Base-by-base conservation (phyloP, 2,888 invertebrate species). In the Athalia circularis region DNA sequence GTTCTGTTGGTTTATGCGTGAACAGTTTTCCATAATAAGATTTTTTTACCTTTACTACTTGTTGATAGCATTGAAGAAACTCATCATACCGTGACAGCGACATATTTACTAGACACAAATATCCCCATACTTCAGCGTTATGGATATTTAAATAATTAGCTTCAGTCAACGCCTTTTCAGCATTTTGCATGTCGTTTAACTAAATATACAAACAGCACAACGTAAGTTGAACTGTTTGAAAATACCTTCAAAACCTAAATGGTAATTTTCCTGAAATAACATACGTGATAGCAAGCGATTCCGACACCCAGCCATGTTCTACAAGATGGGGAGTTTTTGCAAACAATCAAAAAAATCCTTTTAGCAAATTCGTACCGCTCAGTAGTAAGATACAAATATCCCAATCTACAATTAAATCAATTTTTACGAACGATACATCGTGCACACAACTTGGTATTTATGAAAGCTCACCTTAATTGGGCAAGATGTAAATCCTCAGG, bases 11-110 rank as follows among this genome's bases (percentile, higher is more conserved):
- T 54, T 7, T 11, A 54, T n/a, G n/a, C 9, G 4, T 7, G n/a
- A 54, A 15, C 8, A 7, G 13, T n/a, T 43, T 48, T 13, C n/a
- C 6, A 9, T 45, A 59, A 64, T n/a, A 7, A 45, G 7, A 45
- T 43, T 1, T 5, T 75, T 48, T 76, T 78, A 83, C 84, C 82
- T 84, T 85, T 2, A 86, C 80, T 4, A 81, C 80, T 82, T 86
- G 86, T 77, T 83, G 81, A 74, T 87, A 88, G 75, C 88, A 88
- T 64, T 88, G 87, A 4, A 80, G 29, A 54, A 87, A 87, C 80
- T 88, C 87, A 5, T 87, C 84, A 65, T 85, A 82, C 70, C 85
- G 84, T 13, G 82, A 65, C 5, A 86, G 72, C 4, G 84, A 79
- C 80, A 87, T 83, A 68, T 86, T 88, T 52, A 88, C 80, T 48